Conservation (phyloP, 2,113 vertebrate genomes). For the Micromys minutus region DNA sequence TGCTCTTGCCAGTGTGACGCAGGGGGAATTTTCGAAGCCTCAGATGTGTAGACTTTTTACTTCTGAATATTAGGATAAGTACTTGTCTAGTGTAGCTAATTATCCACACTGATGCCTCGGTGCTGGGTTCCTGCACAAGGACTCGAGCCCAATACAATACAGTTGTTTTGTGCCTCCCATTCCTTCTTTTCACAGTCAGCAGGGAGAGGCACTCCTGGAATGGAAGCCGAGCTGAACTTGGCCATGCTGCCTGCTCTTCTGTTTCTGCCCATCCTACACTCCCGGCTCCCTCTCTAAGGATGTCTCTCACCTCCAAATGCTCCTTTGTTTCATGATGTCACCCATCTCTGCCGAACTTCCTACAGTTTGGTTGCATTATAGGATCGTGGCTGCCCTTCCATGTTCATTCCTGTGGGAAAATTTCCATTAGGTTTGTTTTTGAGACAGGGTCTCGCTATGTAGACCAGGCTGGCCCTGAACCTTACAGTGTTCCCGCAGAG, state of each 20-base stretch:
- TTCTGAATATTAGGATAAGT: background rate
- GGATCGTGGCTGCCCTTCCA: background rate
- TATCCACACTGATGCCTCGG: background rate
- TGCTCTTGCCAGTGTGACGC: constrained; percentile 35
- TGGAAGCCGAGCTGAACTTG: background rate
- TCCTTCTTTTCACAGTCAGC: background rate
- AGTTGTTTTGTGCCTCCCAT: background rate
- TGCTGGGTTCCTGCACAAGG: background rate
- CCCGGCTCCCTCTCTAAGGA: background rate
- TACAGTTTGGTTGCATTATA: background rate
- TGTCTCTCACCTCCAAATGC: background rate
- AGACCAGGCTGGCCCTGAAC: background rate
- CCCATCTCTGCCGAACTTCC: background rate
- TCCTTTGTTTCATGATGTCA: background rate
- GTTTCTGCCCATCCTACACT: fast-evolving
- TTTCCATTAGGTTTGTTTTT: background rate
- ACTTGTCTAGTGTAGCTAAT: constrained; percentile 16
- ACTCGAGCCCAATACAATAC: background rate
- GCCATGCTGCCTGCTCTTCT: background rate
- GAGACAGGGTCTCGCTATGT: background rate
- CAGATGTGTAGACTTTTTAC: constrained; percentile 17
- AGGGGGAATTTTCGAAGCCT: constrained; percentile 12
- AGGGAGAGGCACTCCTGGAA: background rate
- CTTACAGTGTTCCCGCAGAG: background rate
- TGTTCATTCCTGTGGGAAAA: background rate